Percentiles rank a stretch among this genome's conserved stretches.
Evolutionary conservation across 2,888 invertebrate species (phyloP).

Genomic region (Margaritifera margaritifera): DNA sequence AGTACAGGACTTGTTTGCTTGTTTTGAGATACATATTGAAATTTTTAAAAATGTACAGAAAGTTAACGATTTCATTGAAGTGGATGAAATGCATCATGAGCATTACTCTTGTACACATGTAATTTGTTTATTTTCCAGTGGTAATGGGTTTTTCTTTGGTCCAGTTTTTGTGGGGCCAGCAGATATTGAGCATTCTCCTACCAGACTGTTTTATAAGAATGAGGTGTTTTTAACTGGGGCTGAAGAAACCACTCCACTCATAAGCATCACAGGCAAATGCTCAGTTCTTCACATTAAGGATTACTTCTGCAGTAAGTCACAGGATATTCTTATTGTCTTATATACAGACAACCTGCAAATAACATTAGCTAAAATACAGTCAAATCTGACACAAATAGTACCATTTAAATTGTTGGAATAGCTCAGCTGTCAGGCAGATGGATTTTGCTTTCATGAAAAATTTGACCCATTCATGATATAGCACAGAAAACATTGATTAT

Average conservation of each 20-base stretch:
- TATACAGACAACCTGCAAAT: no score
- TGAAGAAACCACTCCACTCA: slow-evolving; percentile 92
- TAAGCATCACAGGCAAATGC: slow-evolving; percentile 93
- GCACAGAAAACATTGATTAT: no score
- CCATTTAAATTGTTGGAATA: no score
- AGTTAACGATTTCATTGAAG: no score
- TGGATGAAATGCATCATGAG: no score
- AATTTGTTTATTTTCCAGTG: slow-evolving; percentile 77
- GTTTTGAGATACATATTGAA: neutral
- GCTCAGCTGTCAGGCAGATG: no score
- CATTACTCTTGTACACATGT: no score
- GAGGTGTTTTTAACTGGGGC: slow-evolving; percentile 93
- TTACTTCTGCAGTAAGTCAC: slow-evolving; percentile 85
- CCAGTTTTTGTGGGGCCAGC: slow-evolving; percentile 92
- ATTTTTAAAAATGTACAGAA: neutral
- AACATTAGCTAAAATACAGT: no score
- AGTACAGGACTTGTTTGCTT: no score
- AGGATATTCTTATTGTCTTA: neutral
- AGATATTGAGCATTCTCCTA: slow-evolving; percentile 85
- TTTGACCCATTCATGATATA: no score
- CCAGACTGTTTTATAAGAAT: slow-evolving; percentile 87
- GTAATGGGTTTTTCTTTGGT: slow-evolving; percentile 92
- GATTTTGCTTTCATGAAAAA: no score
- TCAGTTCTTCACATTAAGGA: slow-evolving; percentile 91
- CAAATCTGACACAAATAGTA: no score